These are phyloP conservation scores for Rhyacophila evoluta DNA, from an alignment of 2,888 invertebrate genomes.

Conservation along the genomic window DNA sequence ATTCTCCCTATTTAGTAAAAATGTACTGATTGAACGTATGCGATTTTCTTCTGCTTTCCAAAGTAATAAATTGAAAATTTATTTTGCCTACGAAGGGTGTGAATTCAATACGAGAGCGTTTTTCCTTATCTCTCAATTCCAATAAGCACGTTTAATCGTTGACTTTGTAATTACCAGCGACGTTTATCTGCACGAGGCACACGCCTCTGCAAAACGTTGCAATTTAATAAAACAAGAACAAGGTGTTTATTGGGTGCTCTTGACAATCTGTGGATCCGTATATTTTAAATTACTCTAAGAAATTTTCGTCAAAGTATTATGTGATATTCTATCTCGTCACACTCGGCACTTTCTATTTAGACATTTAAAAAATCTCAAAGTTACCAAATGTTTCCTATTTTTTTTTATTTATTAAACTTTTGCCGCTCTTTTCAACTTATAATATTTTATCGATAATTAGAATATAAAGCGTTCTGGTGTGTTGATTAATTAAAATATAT, in stretches of 20 bases:
- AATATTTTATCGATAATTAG: too few relatives aligned
- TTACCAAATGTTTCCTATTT: too few relatives aligned
- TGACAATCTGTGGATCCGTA: neutral
- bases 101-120: neutral
- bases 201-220: neutral
- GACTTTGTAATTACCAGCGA: neutral
- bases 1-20: too few relatives aligned
- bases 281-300: neutral
- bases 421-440: too few relatives aligned
- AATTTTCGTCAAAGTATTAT: neutral
- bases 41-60: neutral
- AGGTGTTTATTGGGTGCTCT: neutral
- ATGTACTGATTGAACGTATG: neutral
- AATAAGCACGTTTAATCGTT: constrained; percentile 24
- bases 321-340: too few relatives aligned
- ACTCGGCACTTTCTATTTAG: neutral
- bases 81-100: constrained; percentile 10
- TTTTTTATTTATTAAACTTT: too few relatives aligned
- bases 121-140: constrained; percentile 22
- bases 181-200: constrained; percentile 1
- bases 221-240: constrained; percentile 17
- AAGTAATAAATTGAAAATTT: constrained; percentile 2
- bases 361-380: too few relatives aligned
- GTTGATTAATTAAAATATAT: neutral
- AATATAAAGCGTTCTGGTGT: neutral